Evolutionary conservation across 1,140 invertebrate genomes (phyloP), one percentile per base, ranked within the genome.

Genomic region (Aphaenogaster rudis): DNA sequence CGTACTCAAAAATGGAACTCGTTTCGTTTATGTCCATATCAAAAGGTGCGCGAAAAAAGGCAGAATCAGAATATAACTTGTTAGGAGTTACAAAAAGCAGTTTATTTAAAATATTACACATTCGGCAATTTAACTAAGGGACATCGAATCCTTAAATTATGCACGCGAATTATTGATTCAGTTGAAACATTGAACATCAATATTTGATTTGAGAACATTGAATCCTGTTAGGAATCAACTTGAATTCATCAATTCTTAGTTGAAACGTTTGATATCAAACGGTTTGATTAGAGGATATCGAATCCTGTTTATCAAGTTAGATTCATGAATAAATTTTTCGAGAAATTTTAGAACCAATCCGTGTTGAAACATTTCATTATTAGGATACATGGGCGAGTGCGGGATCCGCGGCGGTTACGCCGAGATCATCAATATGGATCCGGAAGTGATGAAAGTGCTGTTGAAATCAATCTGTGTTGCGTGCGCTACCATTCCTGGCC

Each of bases 21-120:
- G 98, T 98, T 8, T 99, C 98, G 39, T 99, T 99, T 95, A 98
- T 99, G 97, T 99, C 99, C 0, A 97, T 98, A 63, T 99, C 98
- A 1, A 99, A 99, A 97, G 99, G 99, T 96, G 91, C 28, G 57
- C 15, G 11, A 36, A 5, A 79, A 66, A 59, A n/a, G 21, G 39
- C 0, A 3, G 28, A n/a, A n/a, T 64, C 6, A 11, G 28, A 36
- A 17, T 21, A 15, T 28, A 21, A 8, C 3, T 45, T 8, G 11
- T 79, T 52, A 21, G 1, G 5, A 21, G 21, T 48, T 6, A 3
- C 33, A 15, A 57, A 42, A 6, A 33, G 6, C 6, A 81, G 28
- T 57, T 45, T 50, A 64, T 50, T 39, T 57, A 9, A 86, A 77
- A 76, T 4, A 33, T 76, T 36, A 33, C 8, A 48, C n/a, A 42